A percentile compares a stretch with the other conserved stretches of the same genome.
Conservation (phyloP, 2,797 vertebrate species). For the Tauraco hartlaubi region DNA sequence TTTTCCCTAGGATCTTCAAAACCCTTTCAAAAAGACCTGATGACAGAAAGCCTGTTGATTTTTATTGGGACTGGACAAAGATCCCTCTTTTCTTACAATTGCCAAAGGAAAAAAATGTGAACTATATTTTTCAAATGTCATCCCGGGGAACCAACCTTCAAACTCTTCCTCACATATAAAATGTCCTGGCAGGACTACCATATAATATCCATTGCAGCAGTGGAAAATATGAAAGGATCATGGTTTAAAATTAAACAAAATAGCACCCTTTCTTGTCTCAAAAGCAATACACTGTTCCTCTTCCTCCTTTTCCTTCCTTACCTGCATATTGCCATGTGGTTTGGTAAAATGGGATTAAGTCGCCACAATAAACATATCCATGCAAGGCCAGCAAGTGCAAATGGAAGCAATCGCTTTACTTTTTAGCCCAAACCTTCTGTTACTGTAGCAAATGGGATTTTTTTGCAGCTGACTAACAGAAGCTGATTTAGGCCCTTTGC, state of each 20-base stretch:
- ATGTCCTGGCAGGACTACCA: conserved; percentile 57
- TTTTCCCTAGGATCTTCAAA: conserved; percentile 18
- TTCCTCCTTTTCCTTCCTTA: neutral
- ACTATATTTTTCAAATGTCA: conserved; percentile 57
- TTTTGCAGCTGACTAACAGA: conserved; percentile 55
- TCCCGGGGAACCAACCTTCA: conserved; percentile 18
- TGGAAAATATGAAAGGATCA: conserved; percentile 69
- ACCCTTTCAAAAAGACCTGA: neutral
- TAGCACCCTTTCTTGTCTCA: conserved; percentile 17
- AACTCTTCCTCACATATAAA: conserved; percentile 35
- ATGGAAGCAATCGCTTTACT: neutral
- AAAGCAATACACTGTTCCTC: neutral
- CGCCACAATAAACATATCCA: neutral
- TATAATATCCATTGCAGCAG: conserved; percentile 51
- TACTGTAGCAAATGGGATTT: conserved; percentile 38
- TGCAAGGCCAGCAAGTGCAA: neutral
- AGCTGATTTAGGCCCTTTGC: conserved; percentile 27
- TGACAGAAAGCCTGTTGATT: conserved; percentile 30
- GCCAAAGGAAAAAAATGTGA: neutral
- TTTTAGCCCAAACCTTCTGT: conserved; percentile 49
- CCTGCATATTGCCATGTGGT: neutral
- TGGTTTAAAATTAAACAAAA: conserved; percentile 47
- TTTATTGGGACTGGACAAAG: conserved; percentile 11
- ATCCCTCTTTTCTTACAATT: neutral
- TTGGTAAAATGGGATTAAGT: neutral